Evolutionary conservation across 2,113 vertebrate species (phyloP).

Genomic region (Todiramphus chloris): DNA sequence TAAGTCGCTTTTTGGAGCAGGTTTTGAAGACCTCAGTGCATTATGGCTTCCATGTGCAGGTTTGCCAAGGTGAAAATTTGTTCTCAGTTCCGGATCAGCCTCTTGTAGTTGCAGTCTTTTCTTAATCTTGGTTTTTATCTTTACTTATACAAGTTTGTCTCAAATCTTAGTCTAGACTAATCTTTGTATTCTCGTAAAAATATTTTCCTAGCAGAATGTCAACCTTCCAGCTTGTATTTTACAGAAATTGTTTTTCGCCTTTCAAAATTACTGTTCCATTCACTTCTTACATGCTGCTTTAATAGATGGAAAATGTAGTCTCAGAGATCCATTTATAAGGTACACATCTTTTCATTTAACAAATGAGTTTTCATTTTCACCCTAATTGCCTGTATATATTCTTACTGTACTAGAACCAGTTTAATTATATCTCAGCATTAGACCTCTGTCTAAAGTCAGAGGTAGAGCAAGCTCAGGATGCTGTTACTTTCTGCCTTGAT

Average conservation of each 20-base stretch:
- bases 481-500: neutral
- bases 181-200: neutral
- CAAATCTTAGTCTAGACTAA: neutral
- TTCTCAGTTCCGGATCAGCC: neutral
- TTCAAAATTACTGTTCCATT: neutral
- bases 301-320: neutral
- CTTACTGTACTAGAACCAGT: neutral
- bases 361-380: neutral
- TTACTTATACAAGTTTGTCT: neutral
- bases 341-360: neutral
- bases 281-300: neutral
- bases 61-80: neutral
- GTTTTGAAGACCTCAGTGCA: neutral
- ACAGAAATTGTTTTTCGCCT: neutral
- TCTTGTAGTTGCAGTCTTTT: neutral
- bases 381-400: neutral
- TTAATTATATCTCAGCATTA: neutral
- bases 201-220: neutral
- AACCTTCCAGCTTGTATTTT: neutral
- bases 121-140: neutral
- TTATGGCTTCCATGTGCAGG: neutral
- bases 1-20: neutral
- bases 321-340: neutral
- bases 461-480: neutral
- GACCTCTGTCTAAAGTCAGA: neutral